A percentile compares a stretch with the other conserved stretches of the same genome.
phyloP scores from a whole-genome alignment of 2,888 invertebrate genomes.

The Deilephila porcellus region DNA sequence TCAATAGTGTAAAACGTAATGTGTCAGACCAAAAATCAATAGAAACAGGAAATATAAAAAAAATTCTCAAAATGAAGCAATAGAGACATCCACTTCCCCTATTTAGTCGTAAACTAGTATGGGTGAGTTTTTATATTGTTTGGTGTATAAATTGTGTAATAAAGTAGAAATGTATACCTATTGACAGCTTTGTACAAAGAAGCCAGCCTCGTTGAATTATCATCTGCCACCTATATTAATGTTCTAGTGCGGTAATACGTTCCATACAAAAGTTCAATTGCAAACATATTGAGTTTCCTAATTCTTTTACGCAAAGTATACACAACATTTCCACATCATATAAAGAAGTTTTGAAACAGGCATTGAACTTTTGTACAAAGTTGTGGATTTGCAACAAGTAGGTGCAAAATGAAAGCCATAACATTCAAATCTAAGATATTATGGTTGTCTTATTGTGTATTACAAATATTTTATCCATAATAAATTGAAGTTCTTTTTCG shows the following conservation, averaged over 20 bases:
- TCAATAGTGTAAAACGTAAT: conserved; percentile 63
- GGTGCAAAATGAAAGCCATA: conserved; percentile 47
- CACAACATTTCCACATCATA: conserved; percentile 26
- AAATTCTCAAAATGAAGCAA: conserved; percentile 44
- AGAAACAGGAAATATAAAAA: conserved; percentile 49
- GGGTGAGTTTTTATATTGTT: conserved; percentile 58
- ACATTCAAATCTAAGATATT: background rate
- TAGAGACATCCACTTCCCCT: conserved; percentile 36
- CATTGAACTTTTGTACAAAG: conserved; percentile 80
- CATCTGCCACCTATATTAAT: conserved; percentile 63
- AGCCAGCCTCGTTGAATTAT: conserved; percentile 53
- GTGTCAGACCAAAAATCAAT: conserved; percentile 52
- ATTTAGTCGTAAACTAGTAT: conserved; percentile 55
- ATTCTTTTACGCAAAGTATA: background rate
- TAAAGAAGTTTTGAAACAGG: conserved; percentile 46
- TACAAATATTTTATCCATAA: background rate
- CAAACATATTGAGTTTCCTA: conserved; percentile 33
- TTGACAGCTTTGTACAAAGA: conserved; percentile 79
- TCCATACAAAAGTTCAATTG: conserved; percentile 71
- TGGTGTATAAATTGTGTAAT: conserved; percentile 29
- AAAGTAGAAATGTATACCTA: conserved; percentile 48
- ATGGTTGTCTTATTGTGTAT: background rate
- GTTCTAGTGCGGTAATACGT: conserved; percentile 38
- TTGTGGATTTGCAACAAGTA: conserved; percentile 58
- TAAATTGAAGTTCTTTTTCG: conserved; percentile 3